Base-by-base conservation (phyloP, 2,888 invertebrate species). In the Nomada fabriciana region DNA sequence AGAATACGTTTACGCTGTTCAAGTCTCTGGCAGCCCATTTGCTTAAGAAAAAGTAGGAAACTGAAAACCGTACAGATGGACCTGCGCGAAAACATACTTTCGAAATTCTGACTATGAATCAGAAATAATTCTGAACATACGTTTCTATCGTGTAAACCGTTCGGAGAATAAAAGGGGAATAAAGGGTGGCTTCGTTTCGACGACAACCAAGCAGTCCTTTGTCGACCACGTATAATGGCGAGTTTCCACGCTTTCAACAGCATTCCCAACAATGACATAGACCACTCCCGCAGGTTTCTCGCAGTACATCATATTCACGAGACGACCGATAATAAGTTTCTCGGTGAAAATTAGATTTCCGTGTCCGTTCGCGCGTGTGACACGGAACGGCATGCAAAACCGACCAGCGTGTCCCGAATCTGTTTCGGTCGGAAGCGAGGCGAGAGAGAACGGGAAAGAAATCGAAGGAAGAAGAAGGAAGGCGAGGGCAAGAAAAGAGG, bases 311-410 rank as follows among this genome's bases (percentile, higher is more conserved):
- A 57, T 68, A 67, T 71, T 55, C 67, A 23, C 23, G 29, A 18
- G 75, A 67, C 67, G 9, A 29, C 25, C 11, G 64, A 23, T 61
- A 61, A 76, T 53, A 73, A 76, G 67, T 83, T 79, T 76, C 64
- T 74, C 60, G 79, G 89, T 80, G 90, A 88, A 90, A 93, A 93
- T 93, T 93, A 92, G 91, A 92, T 92, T 93, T 93, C 92, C 90
- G 88, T 90, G 91, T 86, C 89, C 88, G 92, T 91, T 68, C 90
- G 90, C 59, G 60, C 70, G 80, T 73, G 76, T 88, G 91, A 90
- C 91, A 91, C 88, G 89, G 89, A 89, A 91, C 88, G 88, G 84
- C 88, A 92, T 91, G 92, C 90, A 91, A 92, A 92, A 91, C 88
- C 84, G 69, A 10, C 87, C 86, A 53, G 23, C 87, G 88, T 91